Conservation (phyloP, 1,140 invertebrate genomes). For the Helicoverpa armigera region DNA sequence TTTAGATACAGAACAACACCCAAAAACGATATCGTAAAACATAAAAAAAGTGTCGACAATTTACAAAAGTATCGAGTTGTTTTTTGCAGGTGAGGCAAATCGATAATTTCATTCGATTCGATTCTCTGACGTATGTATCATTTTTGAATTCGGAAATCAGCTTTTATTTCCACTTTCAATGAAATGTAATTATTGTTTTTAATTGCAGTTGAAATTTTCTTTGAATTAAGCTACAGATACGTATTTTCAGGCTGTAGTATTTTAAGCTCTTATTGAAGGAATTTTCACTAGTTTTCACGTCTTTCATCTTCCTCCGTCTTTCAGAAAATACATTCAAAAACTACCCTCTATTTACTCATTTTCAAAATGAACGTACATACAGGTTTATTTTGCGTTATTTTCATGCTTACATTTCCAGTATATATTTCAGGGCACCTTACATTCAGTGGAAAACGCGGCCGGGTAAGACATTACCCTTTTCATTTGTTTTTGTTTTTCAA, state of each 20-base stretch:
- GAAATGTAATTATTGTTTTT: slow-evolving; percentile 18
- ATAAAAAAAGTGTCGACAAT: slow-evolving; percentile 8
- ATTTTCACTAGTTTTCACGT: too few species aligned
- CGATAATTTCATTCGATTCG: slow-evolving; percentile 6
- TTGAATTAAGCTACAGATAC: background rate
- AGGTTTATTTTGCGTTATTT: slow-evolving; percentile 17
- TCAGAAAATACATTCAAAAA: background rate
- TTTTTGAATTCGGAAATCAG: background rate
- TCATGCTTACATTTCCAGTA: slow-evolving; percentile 8
- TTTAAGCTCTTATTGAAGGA: too few species aligned
- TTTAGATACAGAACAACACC: slow-evolving; percentile 15
- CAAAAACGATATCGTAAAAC: slow-evolving; percentile 20
- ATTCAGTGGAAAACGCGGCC: slow-evolving; percentile 15
- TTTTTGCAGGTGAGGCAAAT: background rate
- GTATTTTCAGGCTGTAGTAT: background rate
- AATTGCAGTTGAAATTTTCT: background rate
- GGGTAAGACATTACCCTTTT: slow-evolving; percentile 40
- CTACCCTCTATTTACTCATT: background rate
- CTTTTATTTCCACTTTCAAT: background rate
- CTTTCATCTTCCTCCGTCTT: background rate
- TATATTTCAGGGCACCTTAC: slow-evolving; percentile 16
- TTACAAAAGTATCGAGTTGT: background rate
- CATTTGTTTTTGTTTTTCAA: slow-evolving; percentile 35
- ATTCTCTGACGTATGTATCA: background rate
- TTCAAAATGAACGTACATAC: background rate